Evolutionary conservation across 1,140 invertebrate genomes (phyloP).

Genomic region (Mizuhopecten yessoensis): DNA sequence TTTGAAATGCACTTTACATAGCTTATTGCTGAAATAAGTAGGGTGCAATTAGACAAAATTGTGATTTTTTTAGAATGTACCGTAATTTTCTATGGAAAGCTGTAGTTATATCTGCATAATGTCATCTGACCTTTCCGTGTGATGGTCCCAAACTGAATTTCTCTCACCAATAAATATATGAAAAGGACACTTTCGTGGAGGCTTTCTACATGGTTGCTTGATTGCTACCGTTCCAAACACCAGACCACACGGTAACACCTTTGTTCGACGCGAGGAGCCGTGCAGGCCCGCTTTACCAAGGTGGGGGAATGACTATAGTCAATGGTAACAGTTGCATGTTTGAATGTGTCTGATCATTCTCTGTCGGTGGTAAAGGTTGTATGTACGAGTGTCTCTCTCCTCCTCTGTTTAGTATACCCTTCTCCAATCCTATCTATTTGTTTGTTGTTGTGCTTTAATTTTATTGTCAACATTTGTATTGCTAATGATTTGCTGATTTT

Average conservation of each 20-base stretch:
- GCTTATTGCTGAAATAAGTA: background rate
- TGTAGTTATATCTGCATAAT: background rate
- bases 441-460: background rate
- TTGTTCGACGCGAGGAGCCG: background rate
- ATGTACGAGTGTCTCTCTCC: background rate
- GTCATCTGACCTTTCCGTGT: background rate
- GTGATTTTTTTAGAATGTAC: background rate
- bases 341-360: background rate
- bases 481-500: background rate
- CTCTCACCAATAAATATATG: background rate
- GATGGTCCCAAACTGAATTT: constrained; percentile 10
- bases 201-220: background rate
- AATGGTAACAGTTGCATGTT: background rate
- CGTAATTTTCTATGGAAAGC: background rate
- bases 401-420: background rate
- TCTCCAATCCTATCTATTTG: background rate
- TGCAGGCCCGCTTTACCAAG: background rate
- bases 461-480: background rate
- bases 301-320: background rate
- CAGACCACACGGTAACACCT: constrained; percentile 22
- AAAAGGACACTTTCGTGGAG: background rate
- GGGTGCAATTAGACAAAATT: background rate
- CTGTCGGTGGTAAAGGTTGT: background rate
- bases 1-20: background rate
- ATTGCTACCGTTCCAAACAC: background rate